Conservation (phyloP, 2,797 vertebrate genomes). For the Thripadectes ignobilis region DNA sequence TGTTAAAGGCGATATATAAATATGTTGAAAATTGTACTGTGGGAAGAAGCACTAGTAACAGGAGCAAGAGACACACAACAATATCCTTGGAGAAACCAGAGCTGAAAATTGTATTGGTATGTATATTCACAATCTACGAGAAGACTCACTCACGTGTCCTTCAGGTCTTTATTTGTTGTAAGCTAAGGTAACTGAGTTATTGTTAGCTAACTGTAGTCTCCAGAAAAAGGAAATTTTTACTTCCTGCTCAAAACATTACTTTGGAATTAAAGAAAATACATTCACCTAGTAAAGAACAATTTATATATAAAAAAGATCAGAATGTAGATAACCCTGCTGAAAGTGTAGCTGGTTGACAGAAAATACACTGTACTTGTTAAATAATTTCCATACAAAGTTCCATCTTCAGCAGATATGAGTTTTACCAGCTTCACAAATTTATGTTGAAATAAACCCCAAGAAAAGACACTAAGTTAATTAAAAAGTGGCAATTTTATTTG, state of each 20-base stretch:
- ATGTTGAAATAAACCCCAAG: conserved; percentile 55
- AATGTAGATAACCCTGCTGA: neutral
- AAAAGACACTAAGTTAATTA: conserved; percentile 61
- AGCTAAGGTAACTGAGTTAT: neutral
- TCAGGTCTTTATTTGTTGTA: neutral
- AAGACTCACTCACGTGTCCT: neutral
- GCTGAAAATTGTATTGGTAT: neutral
- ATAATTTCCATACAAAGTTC: conserved; percentile 27
- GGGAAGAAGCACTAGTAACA: neutral
- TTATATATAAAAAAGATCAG: neutral
- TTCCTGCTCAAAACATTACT: neutral
- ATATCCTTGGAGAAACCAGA: neutral
- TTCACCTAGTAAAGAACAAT: neutral
- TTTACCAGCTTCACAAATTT: conserved; percentile 63
- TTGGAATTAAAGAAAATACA: neutral
- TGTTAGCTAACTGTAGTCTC: neutral
- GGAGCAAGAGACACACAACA: neutral
- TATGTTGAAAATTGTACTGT: neutral
- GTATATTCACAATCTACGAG: neutral
- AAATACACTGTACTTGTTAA: neutral
- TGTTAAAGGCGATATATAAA: neutral
- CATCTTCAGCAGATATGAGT: neutral
- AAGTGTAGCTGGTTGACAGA: neutral
- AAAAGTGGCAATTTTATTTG: conserved; percentile 62
- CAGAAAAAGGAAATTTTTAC: neutral